Evolutionary conservation across 2,888 invertebrate genomes (phyloP).

Genomic region (Tricholauxania praeusta): DNA sequence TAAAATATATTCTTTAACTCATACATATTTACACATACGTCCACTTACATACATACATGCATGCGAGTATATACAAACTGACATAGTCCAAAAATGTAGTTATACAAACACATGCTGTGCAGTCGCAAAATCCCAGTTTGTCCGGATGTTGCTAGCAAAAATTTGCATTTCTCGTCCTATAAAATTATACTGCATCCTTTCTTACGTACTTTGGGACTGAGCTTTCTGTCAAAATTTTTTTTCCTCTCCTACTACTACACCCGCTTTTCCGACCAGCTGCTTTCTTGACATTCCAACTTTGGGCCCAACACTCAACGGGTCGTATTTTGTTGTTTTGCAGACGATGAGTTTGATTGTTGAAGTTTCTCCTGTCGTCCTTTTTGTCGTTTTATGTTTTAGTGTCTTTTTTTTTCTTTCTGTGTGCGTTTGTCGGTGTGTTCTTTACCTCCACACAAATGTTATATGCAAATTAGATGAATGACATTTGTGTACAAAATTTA

Average conservation of each 20-base stretch:
- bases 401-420: not conserved
- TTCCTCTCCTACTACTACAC: too few relatives aligned
- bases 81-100: not conserved
- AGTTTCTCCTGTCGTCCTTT: not conserved
- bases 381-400: not conserved
- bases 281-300: too few relatives aligned
- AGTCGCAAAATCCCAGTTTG: slow-evolving; percentile 16
- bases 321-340: not conserved
- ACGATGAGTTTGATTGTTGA: slow-evolving; percentile 28
- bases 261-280: too few relatives aligned
- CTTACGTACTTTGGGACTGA: not conserved
- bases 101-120: too few relatives aligned
- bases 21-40: not conserved
- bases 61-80: not conserved
- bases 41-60: not conserved
- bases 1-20: not conserved
- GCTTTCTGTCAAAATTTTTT: too few relatives aligned
- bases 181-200: slow-evolving; percentile 4
- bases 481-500: slow-evolving; percentile 46
- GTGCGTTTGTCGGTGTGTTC: slow-evolving; percentile 18
- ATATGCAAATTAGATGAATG: slow-evolving; percentile 52
- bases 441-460: slow-evolving; percentile 31
- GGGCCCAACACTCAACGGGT: too few relatives aligned
- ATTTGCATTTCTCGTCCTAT: not conserved
- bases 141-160: slow-evolving; percentile 21